Conservation (phyloP, 53 echinoderm and acorn worm species). For the Luidia sarsii region DNA sequence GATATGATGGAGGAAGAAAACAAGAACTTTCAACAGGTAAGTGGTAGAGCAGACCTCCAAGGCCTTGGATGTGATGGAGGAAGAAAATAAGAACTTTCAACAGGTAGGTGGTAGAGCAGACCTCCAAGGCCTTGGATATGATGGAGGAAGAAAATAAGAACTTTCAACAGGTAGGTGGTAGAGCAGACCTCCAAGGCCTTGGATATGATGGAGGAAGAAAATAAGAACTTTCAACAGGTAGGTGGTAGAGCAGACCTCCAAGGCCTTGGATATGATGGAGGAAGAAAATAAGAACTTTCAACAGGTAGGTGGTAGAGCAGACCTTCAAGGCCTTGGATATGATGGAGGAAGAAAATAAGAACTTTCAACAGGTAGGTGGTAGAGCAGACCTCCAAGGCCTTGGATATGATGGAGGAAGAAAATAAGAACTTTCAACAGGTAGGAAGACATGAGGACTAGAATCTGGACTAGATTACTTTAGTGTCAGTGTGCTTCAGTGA, state of each 20-base stretch:
- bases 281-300: conserved; percentile 86
- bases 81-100: conserved; percentile 84
- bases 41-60: conserved; percentile 90
- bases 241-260: conserved; percentile 87
- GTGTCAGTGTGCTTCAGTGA: no score
- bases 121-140: conserved; percentile 73
- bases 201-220: conserved; percentile 78
- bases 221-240: conserved; percentile 88
- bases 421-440: conserved; percentile 91
- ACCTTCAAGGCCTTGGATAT: conserved; percentile 76
- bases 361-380: conserved; percentile 89
- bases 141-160: conserved; percentile 86
- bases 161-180: conserved; percentile 86
- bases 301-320: conserved; percentile 93
- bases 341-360: conserved; percentile 85
- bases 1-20: conserved; percentile 83
- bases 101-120: conserved; percentile 94
- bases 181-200: conserved; percentile 90
- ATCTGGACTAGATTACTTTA: no score
- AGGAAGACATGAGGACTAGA: conserved; percentile 84
- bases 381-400: conserved; percentile 84
- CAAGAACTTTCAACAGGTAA: conserved; percentile 84
- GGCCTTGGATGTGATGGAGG: conserved; percentile 75
- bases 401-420: conserved; percentile 77
- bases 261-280: conserved; percentile 76